phyloP scores from a whole-genome alignment of 2,113 vertebrate species.

The Typhlomys cinereus region DNA sequence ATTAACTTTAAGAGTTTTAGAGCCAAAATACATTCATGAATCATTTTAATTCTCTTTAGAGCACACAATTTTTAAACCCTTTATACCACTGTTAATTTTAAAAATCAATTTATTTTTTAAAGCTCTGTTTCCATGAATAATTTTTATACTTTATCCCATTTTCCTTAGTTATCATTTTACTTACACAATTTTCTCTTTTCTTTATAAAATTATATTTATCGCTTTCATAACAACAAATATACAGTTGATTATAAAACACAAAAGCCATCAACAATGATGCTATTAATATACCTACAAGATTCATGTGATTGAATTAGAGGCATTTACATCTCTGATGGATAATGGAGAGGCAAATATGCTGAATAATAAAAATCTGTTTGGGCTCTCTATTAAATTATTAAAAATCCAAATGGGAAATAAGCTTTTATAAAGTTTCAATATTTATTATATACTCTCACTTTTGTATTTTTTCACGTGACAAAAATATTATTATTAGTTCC shows the following conservation, averaged over 20 bases:
- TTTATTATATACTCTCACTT: constrained; percentile 49
- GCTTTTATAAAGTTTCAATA: constrained; percentile 49
- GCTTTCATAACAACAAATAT: constrained; percentile 50
- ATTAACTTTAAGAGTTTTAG: constrained; percentile 54
- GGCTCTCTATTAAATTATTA: constrained; percentile 64
- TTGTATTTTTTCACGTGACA: constrained; percentile 56
- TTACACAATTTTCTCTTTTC: constrained; percentile 52
- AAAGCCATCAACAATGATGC: constrained; percentile 43
- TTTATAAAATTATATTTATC: constrained; percentile 70
- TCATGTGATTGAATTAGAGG: constrained; percentile 49
- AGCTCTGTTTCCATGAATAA: constrained; percentile 49
- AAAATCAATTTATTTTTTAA: constrained; percentile 61
- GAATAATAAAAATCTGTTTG: constrained; percentile 67
- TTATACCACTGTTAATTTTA: constrained; percentile 59
- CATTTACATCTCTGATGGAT: constrained; percentile 64
- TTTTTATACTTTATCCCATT: constrained; percentile 62
- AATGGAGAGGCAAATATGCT: constrained; percentile 58
- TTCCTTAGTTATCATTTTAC: constrained; percentile 46
- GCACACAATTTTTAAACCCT: constrained; percentile 9
- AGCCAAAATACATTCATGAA: constrained; percentile 36
- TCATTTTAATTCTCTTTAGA: constrained; percentile 62
- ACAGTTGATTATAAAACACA: constrained; percentile 39
- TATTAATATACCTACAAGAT: constrained; percentile 60
- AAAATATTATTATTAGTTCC: constrained; percentile 50
- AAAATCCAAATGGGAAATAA: constrained; percentile 67